Base-by-base conservation (phyloP, 1,140 invertebrate genomes). In the Coptotermes formosanus region DNA sequence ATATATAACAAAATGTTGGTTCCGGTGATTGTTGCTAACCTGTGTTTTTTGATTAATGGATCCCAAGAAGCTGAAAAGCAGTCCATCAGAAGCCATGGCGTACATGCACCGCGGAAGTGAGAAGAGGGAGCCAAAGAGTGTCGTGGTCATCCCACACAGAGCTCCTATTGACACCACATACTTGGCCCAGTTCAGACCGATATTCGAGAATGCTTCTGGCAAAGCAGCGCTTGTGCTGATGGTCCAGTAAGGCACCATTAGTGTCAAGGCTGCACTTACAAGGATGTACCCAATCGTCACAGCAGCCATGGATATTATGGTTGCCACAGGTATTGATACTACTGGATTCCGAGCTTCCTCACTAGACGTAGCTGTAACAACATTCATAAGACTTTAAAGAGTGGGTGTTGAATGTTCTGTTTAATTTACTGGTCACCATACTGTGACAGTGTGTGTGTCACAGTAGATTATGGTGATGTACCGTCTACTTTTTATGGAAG, bases 61-160 rank as follows among this genome's bases (percentile, higher is more conserved):
- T 0, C 95, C 95, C 52, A 98, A 92, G 88, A 96, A 96, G 48
- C 94, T 93, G 88, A 98, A 97, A 2, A 98, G 91, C 6, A 98
- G 91, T 1, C 97, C 97, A 89, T 98, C 97, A 44, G 93, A 93
- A 0, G 97, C 96, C 97, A 98, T 98, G 1, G 97, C 94, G 88
- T 98, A 98, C 89, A 97, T 94, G 87, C 96, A 96, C 32, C 96
- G 92, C 0, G 97, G 96, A 16, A 98, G 90, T 0, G 96, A 95
- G 89, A 97, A 98, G 1, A 98, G 90, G 0, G 96, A 97, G 7
- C 97, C 96, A 84, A 98, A 94, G 0, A 98, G 91, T 0, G 96
- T 97, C 1, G 95, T 96, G 0, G 96, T 97, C 95, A 98, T 97
- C 16, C 97, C 97, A 89, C 96, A 96, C 2, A 98, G 92, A 0